Evolutionary conservation across 2,888 invertebrate genomes (phyloP), one percentile per base, ranked within the genome.

Genomic region (Drosophila monieri): DNA sequence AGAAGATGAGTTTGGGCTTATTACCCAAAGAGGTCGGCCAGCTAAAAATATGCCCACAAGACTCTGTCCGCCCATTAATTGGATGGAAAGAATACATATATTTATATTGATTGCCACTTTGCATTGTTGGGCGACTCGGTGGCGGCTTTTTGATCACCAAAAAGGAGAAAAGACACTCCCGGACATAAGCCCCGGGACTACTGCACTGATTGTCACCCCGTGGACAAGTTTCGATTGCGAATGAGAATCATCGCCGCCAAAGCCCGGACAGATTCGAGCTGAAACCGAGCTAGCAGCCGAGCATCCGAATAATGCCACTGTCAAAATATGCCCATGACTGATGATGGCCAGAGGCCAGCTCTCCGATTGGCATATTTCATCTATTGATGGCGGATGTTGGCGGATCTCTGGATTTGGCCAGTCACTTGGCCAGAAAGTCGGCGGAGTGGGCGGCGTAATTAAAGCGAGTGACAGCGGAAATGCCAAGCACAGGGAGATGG

Each of bases 241-340:
- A 75, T 77, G 70, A 78, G 76, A 65, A 53, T 39, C 57, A 52
- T 47, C 30, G 70, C 25, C 32, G 15, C n/a, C 35, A 35, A 25
- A 27, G 27, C 35, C 43, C 12, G 15, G 44, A 30, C 47, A 27
- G 59, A 61, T 72, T 58, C 32, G 5, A 6, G 39, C 39, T 39
- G 14, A 15, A 15, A 9, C 39, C 39, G 8, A 14, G 30, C 51
- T 69, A 61, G 65, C 61, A 62, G 44, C 64, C 62, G 68, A 61
- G 60, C 35, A 35, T 62, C 68, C 80, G 87, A 73, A 74, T 84
- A 78, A 81, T 84, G 85, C 81, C 78, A 80, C 76, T 81, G 87
- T 84, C 85, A 74, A 86, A 85, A 85, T 80, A 81, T 81, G 81
- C 62, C 85, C 75, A 79, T 80, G 85, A 84, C 85, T 78, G 80